Conservation (phyloP, 2,113 vertebrate species). For the Campylomormyrus numenius region DNA sequence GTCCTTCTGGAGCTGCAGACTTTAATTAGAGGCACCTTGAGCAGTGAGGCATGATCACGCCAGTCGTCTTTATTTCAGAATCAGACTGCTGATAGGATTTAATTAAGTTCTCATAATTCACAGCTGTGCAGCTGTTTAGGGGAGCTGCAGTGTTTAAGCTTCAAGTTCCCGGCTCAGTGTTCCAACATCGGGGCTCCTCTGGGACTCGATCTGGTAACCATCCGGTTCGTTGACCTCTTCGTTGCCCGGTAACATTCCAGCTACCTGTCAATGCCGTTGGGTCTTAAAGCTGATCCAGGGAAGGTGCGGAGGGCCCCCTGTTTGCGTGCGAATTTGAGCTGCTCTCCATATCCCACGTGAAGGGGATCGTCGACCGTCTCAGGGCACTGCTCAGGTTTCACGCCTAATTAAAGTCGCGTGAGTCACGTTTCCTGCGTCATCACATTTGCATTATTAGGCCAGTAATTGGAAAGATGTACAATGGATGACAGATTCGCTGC, state of each 20-base stretch:
- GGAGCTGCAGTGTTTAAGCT: not conserved
- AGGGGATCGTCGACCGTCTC: not conserved
- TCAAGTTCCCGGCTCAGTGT: not conserved
- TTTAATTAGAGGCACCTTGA: not conserved
- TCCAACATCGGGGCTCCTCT: not conserved
- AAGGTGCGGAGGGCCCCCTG: not conserved
- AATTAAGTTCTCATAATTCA: not conserved
- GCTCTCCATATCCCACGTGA: not conserved
- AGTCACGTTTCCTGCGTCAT: not conserved
- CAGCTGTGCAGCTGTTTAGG: not conserved
- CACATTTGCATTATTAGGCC: not conserved
- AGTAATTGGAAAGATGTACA: not conserved
- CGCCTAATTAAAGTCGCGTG: not conserved
- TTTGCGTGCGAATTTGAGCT: not conserved
- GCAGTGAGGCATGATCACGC: not conserved
- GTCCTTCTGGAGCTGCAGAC: not conserved
- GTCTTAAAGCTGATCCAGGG: not conserved
- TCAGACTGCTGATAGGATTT: not conserved
- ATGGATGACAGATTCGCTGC: not conserved
- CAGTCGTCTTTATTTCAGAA: not conserved
- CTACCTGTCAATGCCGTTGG: not conserved
- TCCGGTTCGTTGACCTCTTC: not conserved
- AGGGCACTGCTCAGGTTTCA: not conserved
- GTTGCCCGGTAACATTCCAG: not conserved
- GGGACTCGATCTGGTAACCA: not conserved